Conservation (phyloP, 2,888 invertebrate species). For the Pachycephus smyrnensis region DNA sequence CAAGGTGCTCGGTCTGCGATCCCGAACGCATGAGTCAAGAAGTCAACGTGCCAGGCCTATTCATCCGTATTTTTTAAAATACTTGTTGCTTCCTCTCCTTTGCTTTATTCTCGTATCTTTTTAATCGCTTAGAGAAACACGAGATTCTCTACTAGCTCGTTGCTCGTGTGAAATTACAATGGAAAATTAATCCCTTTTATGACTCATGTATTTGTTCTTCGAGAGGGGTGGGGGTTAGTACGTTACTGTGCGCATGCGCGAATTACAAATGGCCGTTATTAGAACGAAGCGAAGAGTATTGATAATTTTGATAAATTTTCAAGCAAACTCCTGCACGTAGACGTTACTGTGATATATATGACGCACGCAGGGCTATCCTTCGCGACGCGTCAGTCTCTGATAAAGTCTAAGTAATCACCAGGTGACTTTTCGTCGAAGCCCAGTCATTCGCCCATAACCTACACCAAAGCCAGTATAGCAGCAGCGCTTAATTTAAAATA, state of each 20-base stretch:
- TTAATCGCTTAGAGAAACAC: neutral
- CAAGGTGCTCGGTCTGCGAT: conserved; percentile 40
- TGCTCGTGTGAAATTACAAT: neutral
- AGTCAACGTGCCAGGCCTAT: conserved; percentile 43
- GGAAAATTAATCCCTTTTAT: neutral
- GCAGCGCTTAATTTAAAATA: neutral
- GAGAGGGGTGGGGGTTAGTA: neutral
- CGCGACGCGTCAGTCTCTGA: neutral
- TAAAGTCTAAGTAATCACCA: neutral
- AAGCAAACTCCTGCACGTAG: neutral
- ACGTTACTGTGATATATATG: neutral
- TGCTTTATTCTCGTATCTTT: neutral
- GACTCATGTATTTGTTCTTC: neutral
- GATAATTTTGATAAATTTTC: neutral
- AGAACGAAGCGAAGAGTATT: neutral
- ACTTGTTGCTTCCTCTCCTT: neutral
- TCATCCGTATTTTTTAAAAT: conserved; percentile 5
- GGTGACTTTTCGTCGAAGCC: neutral
- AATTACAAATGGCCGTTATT: neutral
- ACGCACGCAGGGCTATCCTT: neutral
- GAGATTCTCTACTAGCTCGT: neutral
- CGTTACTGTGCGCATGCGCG: neutral
- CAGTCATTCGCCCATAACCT: neutral
- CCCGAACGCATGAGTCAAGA: conserved; percentile 36
- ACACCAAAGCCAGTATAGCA: neutral